Percentiles rank a stretch among this genome's conserved stretches.
phyloP scores from a whole-genome alignment of 2,797 vertebrate genomes.

The Nyctalus aviator region DNA sequence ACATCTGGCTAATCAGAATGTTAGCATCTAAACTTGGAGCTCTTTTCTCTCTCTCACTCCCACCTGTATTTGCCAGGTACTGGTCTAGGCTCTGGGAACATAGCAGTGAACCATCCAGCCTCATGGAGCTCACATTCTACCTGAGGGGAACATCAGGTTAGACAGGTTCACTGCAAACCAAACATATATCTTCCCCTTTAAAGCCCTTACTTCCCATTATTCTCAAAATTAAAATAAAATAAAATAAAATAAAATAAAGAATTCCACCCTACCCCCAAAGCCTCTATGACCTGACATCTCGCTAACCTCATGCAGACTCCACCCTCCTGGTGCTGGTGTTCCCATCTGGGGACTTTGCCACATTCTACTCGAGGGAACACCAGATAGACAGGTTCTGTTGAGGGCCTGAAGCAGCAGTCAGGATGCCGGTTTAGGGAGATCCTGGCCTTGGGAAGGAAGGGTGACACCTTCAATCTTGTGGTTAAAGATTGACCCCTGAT shows the following conservation, averaged over 20 bases:
- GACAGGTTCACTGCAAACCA: not conserved
- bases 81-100: not conserved
- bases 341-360: not conserved
- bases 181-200: not conserved
- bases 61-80: not conserved
- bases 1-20: not conserved
- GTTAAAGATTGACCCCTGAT: not conserved
- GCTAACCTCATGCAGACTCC: not conserved
- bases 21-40: not conserved
- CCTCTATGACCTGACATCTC: not conserved
- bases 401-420: not conserved
- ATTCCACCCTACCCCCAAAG: not conserved
- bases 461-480: fast-evolving
- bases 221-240: not conserved
- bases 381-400: not conserved
- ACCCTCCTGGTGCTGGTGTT: not conserved
- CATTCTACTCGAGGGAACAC: not conserved
- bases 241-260: not conserved
- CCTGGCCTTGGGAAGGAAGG: no score
- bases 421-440: not conserved
- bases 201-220: not conserved
- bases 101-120: not conserved
- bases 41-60: not conserved
- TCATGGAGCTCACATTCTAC: not conserved
- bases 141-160: not conserved